phyloP scores from a whole-genome alignment of 2,797 vertebrate genomes.

The Sebastiscus albofasciatus region DNA sequence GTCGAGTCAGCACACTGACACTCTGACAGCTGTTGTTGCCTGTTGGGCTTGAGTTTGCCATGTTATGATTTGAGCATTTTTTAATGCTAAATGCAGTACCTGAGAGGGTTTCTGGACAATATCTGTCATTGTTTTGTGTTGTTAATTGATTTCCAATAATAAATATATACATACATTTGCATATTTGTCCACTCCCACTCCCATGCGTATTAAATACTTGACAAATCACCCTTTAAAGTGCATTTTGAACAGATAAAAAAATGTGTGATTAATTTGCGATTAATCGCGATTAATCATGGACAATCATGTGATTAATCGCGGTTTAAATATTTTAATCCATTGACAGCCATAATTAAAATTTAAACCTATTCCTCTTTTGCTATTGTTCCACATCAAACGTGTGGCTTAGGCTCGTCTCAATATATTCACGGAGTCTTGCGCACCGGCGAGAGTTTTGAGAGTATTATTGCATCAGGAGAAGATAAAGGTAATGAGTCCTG shows the following conservation, averaged over 20 bases:
- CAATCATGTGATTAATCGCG: too few species aligned
- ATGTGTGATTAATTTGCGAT: too few species aligned
- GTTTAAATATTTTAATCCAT: background rate
- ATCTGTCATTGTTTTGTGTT: too few species aligned
- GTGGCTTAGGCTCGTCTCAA: conserved; percentile 7
- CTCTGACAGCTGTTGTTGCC: too few species aligned
- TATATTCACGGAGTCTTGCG: conserved; percentile 10
- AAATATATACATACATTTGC: background rate
- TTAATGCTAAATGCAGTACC: too few species aligned
- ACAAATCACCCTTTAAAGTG: background rate
- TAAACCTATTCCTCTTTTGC: background rate
- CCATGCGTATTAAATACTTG: background rate
- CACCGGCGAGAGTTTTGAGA: conserved; percentile 36
- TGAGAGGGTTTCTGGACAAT: too few species aligned
- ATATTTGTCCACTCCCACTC: background rate
- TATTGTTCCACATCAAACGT: conserved; percentile 10
- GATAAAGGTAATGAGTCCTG: conserved; percentile 75
- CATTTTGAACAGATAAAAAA: background rate
- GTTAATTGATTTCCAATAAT: too few species aligned
- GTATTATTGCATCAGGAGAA: conserved; percentile 66
- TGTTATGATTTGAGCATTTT: too few species aligned
- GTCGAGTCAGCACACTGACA: too few species aligned
- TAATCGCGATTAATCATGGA: too few species aligned
- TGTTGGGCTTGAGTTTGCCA: too few species aligned
- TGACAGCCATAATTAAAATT: conserved; percentile 19